A percentile compares a stretch with the other conserved stretches of the same genome.
phyloP scores from a whole-genome alignment of 2,888 invertebrate genomes.

The Gnatocerus cornutus region DNA sequence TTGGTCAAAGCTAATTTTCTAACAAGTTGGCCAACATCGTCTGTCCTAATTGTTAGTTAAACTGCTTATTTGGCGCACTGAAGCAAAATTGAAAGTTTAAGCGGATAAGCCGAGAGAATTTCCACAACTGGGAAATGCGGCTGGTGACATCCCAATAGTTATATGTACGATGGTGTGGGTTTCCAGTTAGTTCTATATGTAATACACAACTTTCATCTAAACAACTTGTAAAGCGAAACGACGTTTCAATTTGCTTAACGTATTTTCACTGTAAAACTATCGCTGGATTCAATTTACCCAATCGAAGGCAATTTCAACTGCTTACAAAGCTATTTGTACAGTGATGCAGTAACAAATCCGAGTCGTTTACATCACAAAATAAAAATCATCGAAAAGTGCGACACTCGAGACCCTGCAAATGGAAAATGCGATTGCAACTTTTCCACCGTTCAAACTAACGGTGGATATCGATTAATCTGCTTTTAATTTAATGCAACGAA shows the following conservation, averaged over 20 bases:
- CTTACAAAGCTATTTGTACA: slow-evolving; percentile 6
- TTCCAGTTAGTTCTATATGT: neutral
- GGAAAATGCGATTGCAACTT: too few species aligned
- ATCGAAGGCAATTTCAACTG: neutral
- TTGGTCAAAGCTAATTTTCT: slow-evolving; percentile 6
- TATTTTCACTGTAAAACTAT: neutral
- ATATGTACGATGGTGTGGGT: neutral
- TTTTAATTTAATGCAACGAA: neutral
- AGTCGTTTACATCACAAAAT: too few species aligned
- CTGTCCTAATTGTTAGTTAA: slow-evolving; percentile 4
- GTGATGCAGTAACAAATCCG: neutral
- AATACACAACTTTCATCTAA: neutral
- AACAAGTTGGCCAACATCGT: neutral
- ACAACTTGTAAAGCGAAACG: slow-evolving; percentile 9
- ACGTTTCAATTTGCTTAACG: slow-evolving; percentile 18
- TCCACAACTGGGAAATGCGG: slow-evolving; percentile 5
- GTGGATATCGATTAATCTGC: neutral
- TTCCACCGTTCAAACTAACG: too few species aligned
- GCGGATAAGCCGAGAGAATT: slow-evolving; percentile 10
- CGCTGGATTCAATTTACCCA: slow-evolving; percentile 2
- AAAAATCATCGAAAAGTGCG: neutral
- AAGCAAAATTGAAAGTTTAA: slow-evolving; percentile 22
- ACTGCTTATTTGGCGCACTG: slow-evolving; percentile 2
- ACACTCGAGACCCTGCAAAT: too few species aligned
- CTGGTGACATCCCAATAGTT: slow-evolving; percentile 7